Conservation (phyloP, 2,113 vertebrate genomes). For the Struthio camelus region DNA sequence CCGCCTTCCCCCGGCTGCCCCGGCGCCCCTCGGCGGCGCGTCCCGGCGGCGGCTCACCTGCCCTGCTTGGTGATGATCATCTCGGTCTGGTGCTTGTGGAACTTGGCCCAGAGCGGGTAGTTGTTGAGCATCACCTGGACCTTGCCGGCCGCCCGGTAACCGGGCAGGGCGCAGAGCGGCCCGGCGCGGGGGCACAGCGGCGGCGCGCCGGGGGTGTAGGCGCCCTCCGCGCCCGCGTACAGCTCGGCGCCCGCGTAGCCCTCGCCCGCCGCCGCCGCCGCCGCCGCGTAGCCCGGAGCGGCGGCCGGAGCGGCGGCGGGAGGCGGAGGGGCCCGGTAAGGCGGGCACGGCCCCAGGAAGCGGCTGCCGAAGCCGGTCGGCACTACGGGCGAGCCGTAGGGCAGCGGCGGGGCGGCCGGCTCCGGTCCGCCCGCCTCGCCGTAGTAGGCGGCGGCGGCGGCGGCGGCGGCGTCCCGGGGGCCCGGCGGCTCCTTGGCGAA, state of each 20-base stretch:
- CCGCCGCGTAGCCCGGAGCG: not conserved
- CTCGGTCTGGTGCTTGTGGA: conserved; percentile 96
- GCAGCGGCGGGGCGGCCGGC: conserved; percentile 50
- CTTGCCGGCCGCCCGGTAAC: conserved; percentile 89
- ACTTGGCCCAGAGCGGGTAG: conserved; percentile 94
- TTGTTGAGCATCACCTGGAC: conserved; percentile 91
- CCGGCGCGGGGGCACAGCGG: conserved; percentile 79
- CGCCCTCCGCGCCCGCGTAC: conserved; percentile 68
- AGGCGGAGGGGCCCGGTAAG: conserved; percentile 61
- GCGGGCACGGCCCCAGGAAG: conserved; percentile 75
- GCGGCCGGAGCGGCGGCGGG: not conserved
- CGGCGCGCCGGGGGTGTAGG: conserved; percentile 68
- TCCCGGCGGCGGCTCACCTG: conserved; percentile 79
- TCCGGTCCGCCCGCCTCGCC: conserved; percentile 51
- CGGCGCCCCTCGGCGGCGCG: not conserved
- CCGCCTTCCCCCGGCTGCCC: no score
- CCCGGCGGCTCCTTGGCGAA: conserved; percentile 79
- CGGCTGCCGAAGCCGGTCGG: conserved; percentile 70
- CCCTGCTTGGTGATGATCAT: conserved; percentile 99
- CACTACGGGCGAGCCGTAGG: conserved; percentile 74
- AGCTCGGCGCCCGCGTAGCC: conserved; percentile 70
- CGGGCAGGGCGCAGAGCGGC: conserved; percentile 73
- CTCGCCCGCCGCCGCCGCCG: conserved; percentile 44
- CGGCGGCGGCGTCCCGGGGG: conserved; percentile 81
- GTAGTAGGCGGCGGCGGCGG: conserved; percentile 72